Base-by-base conservation (phyloP, 2,888 invertebrate genomes). In the Epicampocera succincta region DNA sequence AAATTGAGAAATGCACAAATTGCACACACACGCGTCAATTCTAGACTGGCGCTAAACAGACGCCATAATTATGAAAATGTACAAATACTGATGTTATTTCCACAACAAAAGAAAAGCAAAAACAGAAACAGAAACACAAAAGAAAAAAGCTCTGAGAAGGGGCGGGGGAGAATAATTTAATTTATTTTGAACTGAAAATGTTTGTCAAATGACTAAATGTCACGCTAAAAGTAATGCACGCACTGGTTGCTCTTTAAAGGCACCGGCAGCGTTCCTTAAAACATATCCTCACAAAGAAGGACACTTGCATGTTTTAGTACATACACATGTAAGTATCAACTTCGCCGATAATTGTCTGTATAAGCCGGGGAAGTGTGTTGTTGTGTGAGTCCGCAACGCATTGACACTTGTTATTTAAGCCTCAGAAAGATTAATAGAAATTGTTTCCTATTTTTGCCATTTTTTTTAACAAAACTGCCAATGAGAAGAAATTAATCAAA, bases 1-100 rank as follows among this genome's bases (percentile, higher is more conserved):
- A 66, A 72, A 66, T 61, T 76, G 76, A 66, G 76, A 81, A 81
- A 69, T 77, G 77, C 73, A 81, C 81, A 81, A 77, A 81, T 81
- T 81, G 81, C 81, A 81, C 50, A 75, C 75, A 33, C 33, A 81
- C 81, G 77, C 68, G 72, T 69, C 81, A 73, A 50, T 69, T 63
- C 56, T 66, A 81, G 72, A 68, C 80, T 40, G 60, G 38, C 13
- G 48, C 42, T 60, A 69, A 56, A 72, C 61, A 56, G 52, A 73
- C 68, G 76, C 29, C 61, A 56, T 58, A 65, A 52, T 75, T 75
- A 71, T 63, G 25, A 38, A 72, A 78, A 58, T n/a, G 29, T 48
- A 42, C 21, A 33, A 17, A 40, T 6, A 44, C 52, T 58, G 44
- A 15, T 25, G 42, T 44, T 69, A 40, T 44, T 42, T 42, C 33